Evolutionary conservation across 2,888 invertebrate species (phyloP), one percentile per base, ranked within the genome.

Genomic region (Drosophila engyochracea): DNA sequence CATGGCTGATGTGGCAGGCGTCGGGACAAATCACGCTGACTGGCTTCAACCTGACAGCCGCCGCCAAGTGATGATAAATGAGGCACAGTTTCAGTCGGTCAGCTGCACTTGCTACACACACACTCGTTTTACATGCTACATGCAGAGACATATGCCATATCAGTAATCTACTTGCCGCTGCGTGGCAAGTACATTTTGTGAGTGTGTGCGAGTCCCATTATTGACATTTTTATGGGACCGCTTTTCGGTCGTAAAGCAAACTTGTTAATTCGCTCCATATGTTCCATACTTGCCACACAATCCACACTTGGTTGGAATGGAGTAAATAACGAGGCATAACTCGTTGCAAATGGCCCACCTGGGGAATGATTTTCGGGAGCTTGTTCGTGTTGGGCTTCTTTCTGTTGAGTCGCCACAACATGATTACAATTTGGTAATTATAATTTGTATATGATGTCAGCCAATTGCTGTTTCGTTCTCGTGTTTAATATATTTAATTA

Each of bases 221-320:
- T 86, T 85, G 89, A 81, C 81, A 81, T 76, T 86, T 89, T 89
- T 83, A 89, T 89, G 81, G 70, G 84, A 52, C 70, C 57, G 71
- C 68, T 81, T 71, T 77, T 72, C 62, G 73, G 69, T 65, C 70
- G 68, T 85, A 75, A 84, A 79, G 72, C 63, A 81, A 72, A 81
- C 79, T 86, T 84, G 87, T 89, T 85, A 83, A 86, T 86, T 86
- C 74, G 65, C 76, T 55, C 64, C 89, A 89, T 76, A 75, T 78
- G 89, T 70, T 58, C 44, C 49, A 30, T 61, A 60, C 49, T 31
- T 44, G 7, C 37, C 25, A 47, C 25, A 33, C 22, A 49, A 33
- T 47, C 59, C 44, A 44, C 12, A 59, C 54, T 70, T 31, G 35
- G 37, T 25, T 31, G 22, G n/a, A 58, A 47, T 68, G 64, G 63